These are phyloP conservation scores for Crambe crambe DNA, from an alignment of 37 sponge, comb jelly and placozoan species.

Conservation along the genomic window DNA sequence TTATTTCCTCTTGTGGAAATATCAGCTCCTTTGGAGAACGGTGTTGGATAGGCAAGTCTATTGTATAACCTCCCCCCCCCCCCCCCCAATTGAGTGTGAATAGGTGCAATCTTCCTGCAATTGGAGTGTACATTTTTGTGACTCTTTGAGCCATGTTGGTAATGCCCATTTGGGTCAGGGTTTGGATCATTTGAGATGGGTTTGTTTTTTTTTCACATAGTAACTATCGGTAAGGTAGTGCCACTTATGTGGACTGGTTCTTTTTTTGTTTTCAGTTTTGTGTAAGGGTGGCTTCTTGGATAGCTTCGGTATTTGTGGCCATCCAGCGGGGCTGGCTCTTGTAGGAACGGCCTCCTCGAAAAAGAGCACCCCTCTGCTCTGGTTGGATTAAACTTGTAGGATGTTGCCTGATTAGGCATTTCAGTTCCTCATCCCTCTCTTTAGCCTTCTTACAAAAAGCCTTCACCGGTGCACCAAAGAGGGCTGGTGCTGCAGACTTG, in stretches of 20 bases:
- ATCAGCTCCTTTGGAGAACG: neutral
- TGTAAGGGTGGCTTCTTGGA: neutral
- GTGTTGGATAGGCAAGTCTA: conserved; percentile 14
- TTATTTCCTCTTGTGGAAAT: neutral
- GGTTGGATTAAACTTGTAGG: neutral
- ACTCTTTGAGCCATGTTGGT: neutral
- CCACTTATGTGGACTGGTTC: neutral
- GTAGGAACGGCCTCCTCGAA: conserved; percentile 32
- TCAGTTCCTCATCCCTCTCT: conserved; percentile 15
- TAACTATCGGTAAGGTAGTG: neutral
- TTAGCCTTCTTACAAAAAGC: conserved; percentile 1
- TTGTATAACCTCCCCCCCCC: conserved; percentile 14
- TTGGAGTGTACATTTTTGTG: neutral
- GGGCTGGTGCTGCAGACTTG: too few relatives aligned
- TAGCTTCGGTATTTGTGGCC: neutral
- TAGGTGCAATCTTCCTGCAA: conserved; percentile 9
- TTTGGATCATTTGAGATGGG: neutral
- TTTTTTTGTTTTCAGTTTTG: neutral
- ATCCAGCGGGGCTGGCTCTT: neutral
- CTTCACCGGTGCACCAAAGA: conserved; percentile 41
- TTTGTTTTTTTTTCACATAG: neutral
- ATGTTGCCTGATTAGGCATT: neutral
- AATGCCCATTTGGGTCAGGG: neutral
- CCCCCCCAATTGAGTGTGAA: conserved; percentile 12
- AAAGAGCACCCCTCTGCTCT: neutral